These are phyloP conservation scores for Drosophila atripex DNA, from an alignment of 2,888 invertebrate genomes.

Conservation along the genomic window DNA sequence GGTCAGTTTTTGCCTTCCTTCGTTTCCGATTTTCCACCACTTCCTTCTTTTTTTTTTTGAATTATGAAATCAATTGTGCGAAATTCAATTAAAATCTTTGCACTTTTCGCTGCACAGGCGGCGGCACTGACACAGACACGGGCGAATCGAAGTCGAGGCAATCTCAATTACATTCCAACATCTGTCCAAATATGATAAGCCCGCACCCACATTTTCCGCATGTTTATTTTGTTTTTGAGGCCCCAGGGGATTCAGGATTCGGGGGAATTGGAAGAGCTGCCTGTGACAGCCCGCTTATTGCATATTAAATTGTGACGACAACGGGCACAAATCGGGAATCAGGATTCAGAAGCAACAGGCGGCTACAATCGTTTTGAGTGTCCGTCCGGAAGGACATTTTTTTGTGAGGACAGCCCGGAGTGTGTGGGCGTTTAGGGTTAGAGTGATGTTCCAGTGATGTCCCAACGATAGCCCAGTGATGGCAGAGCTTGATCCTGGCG, in stretches of 20 bases:
- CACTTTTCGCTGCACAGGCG: constrained; percentile 40
- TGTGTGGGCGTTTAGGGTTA: constrained; percentile 8
- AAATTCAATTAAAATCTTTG: constrained; percentile 55
- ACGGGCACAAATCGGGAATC: constrained; percentile 25
- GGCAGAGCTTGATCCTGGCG: constrained; percentile 1
- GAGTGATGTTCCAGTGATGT: constrained; percentile 9
- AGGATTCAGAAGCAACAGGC: constrained; percentile 48
- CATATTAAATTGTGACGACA: constrained; percentile 65
- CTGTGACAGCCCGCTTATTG: constrained; percentile 74
- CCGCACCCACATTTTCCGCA: constrained; percentile 16
- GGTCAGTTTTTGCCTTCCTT: constrained; percentile 12
- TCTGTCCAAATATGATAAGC: constrained; percentile 32
- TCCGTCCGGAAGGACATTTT: constrained; percentile 61
- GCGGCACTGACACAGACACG: background rate
- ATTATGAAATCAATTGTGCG: constrained; percentile 56
- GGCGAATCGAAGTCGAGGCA: constrained; percentile 10
- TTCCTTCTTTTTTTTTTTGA: constrained; percentile 1
- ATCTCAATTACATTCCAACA: constrained; percentile 37
- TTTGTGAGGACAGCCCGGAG: constrained; percentile 11
- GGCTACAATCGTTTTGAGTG: constrained; percentile 46
- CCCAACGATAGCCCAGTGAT: constrained; percentile 31
- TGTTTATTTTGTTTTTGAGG: constrained; percentile 28
- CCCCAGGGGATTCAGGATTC: constrained; percentile 14
- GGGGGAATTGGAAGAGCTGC: constrained; percentile 39
- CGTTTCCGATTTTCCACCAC: background rate